phyloP scores from a whole-genome alignment of 2,888 invertebrate genomes.

The Phorcus lineatus region DNA sequence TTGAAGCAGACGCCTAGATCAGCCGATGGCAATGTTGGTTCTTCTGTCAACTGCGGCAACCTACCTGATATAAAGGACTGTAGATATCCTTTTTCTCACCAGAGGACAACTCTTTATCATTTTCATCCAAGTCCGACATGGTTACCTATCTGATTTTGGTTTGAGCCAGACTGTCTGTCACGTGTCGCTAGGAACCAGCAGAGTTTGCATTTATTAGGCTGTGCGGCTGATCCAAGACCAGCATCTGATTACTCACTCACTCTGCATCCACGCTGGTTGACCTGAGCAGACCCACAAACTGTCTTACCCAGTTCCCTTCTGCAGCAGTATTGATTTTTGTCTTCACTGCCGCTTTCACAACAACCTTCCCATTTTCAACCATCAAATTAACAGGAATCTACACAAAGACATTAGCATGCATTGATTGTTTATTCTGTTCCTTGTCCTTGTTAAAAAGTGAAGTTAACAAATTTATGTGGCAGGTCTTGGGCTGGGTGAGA shows the following conservation, averaged over 20 bases:
- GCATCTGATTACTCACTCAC: background rate
- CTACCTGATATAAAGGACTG: background rate
- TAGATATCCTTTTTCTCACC: background rate
- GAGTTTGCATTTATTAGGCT: background rate
- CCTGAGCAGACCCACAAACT: background rate
- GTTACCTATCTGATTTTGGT: background rate
- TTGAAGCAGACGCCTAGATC: background rate
- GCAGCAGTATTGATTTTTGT: background rate
- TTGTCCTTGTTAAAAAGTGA: too few species aligned
- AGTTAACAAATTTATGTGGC: too few species aligned
- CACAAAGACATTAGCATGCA: too few species aligned
- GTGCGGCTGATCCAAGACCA: background rate
- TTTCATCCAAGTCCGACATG: background rate
- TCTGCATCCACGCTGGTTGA: background rate
- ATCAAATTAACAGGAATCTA: too few species aligned
- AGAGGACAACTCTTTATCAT: background rate
- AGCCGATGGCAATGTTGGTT: too few species aligned
- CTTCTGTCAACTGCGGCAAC: background rate
- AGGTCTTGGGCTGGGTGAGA: too few species aligned
- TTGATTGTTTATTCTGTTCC: too few species aligned
- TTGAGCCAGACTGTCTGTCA: background rate
- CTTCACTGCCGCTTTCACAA: background rate
- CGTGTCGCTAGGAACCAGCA: background rate
- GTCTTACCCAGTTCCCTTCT: constrained; percentile 11
- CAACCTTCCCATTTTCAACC: too few species aligned